Percentiles rank a stretch among this genome's conserved stretches.
Evolutionary conservation across 2,888 invertebrate species (phyloP).

Genomic region (Meghimatium bilineatum): DNA sequence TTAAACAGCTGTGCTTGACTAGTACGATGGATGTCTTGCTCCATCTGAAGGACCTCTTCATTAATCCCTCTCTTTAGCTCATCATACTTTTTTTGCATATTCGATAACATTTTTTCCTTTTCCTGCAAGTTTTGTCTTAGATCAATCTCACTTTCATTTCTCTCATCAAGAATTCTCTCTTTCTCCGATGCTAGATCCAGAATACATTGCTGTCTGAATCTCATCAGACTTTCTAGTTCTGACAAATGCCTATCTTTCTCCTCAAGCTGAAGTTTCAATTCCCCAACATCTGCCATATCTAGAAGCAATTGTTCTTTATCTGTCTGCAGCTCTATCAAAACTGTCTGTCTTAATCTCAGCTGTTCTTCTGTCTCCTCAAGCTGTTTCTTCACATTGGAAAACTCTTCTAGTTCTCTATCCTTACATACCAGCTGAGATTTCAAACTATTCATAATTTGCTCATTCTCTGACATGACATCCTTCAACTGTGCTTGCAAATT

Average conservation of each 20-base stretch:
- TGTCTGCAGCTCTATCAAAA: conserved; percentile 71
- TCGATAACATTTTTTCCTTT: conserved; percentile 42
- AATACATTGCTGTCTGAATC: conserved; percentile 39
- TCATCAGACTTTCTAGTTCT: conserved; percentile 52
- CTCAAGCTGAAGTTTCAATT: conserved; percentile 52
- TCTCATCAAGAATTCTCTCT: conserved; percentile 41
- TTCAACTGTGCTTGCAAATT: conserved; percentile 59
- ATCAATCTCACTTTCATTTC: conserved; percentile 53
- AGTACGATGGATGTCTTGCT: conserved; percentile 41
- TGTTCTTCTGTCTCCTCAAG: conserved; percentile 40
- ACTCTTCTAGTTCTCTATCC: conserved; percentile 22
- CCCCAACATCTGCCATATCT: conserved; percentile 77
- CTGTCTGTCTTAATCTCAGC: conserved; percentile 34
- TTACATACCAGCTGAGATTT: conserved; percentile 4
- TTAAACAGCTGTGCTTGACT: conserved; percentile 35
- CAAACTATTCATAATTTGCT: conserved; percentile 62
- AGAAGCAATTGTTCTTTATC: conserved; percentile 76
- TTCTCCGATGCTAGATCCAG: conserved; percentile 41
- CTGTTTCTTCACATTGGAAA: conserved; percentile 41
- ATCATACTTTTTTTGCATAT: conserved; percentile 53
- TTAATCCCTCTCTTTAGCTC: conserved; percentile 35
- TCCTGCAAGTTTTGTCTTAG: conserved; percentile 52
- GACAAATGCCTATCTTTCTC: conserved; percentile 76
- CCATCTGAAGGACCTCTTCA: conserved; percentile 44
- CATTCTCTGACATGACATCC: conserved; percentile 63